These are phyloP conservation scores for Calephelis nemesis DNA, from an alignment of 1,140 invertebrate species.

Conservation along the genomic window DNA sequence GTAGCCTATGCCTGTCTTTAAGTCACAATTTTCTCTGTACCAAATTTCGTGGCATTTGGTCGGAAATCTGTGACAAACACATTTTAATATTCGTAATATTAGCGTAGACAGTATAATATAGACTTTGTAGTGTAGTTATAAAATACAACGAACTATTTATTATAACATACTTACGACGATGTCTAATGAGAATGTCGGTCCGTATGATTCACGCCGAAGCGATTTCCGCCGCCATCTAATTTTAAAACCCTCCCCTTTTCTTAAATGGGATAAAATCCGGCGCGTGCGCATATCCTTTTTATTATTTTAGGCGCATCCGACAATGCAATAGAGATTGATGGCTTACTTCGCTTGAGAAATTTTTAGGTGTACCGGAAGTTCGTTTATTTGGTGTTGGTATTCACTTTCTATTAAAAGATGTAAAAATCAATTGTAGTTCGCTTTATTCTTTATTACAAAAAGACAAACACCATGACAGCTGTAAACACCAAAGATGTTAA, in stretches of 20 bases:
- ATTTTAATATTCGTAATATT: no score
- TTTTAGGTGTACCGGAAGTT: constrained; percentile 25
- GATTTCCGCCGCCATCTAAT: constrained; percentile 50
- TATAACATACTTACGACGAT: constrained; percentile 12
- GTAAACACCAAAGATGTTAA: no score
- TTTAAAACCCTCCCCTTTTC: constrained; percentile 49
- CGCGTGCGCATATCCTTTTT: constrained; percentile 44
- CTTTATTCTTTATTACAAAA: no score
- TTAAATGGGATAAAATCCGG: constrained; percentile 48
- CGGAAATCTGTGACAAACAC: no score
- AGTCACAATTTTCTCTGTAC: no score
- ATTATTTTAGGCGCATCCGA: constrained; percentile 50
- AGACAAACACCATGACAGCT: no score
- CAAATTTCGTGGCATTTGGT: no score
- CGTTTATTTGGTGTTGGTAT: constrained; percentile 1
- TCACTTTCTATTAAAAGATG: background rate
- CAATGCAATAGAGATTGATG: constrained; percentile 40
- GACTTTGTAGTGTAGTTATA: no score
- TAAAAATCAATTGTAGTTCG: no score
- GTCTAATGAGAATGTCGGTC: constrained; percentile 5
- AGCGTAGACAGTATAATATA: no score
- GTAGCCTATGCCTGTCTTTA: no score
- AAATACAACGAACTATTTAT: background rate
- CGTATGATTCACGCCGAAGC: constrained; percentile 41
- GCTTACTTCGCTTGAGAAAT: constrained; percentile 27